A percentile compares a stretch with the other conserved stretches of the same genome.
Evolutionary conservation across 2,888 invertebrate species (phyloP).

Genomic region (Hartigia nigra): DNA sequence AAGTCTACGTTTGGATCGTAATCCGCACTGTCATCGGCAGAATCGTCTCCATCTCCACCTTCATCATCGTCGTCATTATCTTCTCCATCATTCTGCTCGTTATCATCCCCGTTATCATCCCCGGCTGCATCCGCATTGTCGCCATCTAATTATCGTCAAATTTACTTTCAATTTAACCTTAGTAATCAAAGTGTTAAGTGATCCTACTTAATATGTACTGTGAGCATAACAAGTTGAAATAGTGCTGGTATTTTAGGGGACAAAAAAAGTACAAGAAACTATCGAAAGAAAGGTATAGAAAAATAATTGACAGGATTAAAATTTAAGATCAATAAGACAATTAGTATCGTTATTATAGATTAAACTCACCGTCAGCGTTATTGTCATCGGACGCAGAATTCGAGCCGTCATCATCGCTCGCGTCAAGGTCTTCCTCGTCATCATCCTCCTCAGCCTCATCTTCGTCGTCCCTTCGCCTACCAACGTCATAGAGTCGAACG

Average conservation of each 20-base stretch:
- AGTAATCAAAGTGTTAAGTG: not conserved
- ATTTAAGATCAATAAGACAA: not conserved
- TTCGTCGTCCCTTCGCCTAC: constrained; percentile 86
- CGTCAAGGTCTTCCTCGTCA: constrained; percentile 71
- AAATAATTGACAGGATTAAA: not conserved
- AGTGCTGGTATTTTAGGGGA: not conserved
- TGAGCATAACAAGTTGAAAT: too few species aligned
- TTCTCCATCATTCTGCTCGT: constrained; percentile 36
- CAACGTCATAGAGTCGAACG: constrained; percentile 93
- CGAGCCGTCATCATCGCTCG: constrained; percentile 72
- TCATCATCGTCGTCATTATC: constrained; percentile 46
- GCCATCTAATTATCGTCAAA: constrained; percentile 30
- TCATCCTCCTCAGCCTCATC: constrained; percentile 85
- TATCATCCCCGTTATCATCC: constrained; percentile 44
- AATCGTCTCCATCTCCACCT: constrained; percentile 54
- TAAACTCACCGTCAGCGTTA: constrained; percentile 58
- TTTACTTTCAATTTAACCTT: not conserved
- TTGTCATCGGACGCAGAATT: constrained; percentile 66
- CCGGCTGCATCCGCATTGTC: constrained; percentile 45
- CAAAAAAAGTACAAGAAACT: constrained; percentile 4
- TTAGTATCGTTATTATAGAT: not conserved
- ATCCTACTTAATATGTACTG: not conserved
- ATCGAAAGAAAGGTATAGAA: not conserved
- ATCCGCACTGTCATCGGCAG: constrained; percentile 51
- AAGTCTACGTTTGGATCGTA: constrained; percentile 44